These are phyloP conservation scores for Halocynthia roretzi DNA, from an alignment of 23 tunicate species.

Conservation along the genomic window DNA sequence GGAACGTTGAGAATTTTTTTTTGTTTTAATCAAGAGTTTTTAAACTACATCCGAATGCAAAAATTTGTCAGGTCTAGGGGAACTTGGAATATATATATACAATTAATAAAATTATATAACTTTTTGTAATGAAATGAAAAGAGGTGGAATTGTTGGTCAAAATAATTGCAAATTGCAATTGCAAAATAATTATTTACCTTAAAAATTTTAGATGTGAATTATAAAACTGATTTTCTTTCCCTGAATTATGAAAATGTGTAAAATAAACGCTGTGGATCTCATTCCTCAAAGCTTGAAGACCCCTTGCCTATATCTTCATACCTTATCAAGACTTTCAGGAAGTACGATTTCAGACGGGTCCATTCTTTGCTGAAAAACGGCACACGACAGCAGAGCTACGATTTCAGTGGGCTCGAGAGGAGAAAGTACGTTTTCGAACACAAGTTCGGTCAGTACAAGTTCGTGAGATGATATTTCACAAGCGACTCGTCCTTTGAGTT, in stretches of 20 bases:
- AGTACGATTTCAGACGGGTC: conserved; percentile 63
- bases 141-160: background rate
- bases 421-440: conserved; percentile 79
- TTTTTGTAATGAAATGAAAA: too few relatives aligned
- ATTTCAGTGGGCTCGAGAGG: conserved; percentile 78
- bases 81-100: too few relatives aligned
- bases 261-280: too few relatives aligned
- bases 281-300: background rate
- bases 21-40: too few relatives aligned
- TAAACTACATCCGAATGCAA: too few relatives aligned
- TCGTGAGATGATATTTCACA: conserved; percentile 91
- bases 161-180: background rate
- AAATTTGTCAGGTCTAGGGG: too few relatives aligned
- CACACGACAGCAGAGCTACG: conserved; percentile 81
- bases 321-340: conserved; percentile 67
- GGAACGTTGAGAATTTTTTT: too few relatives aligned
- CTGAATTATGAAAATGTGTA: too few relatives aligned
- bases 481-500: conserved; percentile 97
- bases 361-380: conserved; percentile 83
- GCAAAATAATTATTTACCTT: too few relatives aligned
- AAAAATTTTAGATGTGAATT: too few relatives aligned
- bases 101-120: too few relatives aligned
- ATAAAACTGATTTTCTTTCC: too few relatives aligned
- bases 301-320: background rate
- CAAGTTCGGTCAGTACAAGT: conserved; percentile 87